These are phyloP conservation scores for Ditula angustiorana DNA, from an alignment of 2,888 invertebrate genomes.

Conservation along the genomic window DNA sequence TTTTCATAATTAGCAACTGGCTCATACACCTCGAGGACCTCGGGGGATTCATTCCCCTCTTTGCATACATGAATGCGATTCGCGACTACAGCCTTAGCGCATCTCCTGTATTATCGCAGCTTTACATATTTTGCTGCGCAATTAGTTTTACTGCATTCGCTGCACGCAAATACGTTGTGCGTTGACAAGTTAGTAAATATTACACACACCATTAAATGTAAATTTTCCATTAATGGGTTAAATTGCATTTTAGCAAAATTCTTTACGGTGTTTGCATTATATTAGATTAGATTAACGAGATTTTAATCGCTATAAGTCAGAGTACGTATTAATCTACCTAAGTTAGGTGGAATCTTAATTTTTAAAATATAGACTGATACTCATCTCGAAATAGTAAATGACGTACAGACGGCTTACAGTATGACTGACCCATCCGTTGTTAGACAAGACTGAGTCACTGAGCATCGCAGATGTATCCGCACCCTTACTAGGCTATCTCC, in stretches of 20 bases:
- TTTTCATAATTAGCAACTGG: slow-evolving; percentile 31
- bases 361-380: neutral
- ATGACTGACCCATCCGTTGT: slow-evolving; percentile 28
- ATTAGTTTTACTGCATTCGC: slow-evolving; percentile 25
- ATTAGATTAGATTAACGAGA: no score
- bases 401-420: slow-evolving; percentile 15
- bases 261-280: no score
- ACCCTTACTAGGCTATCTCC: slow-evolving; percentile 40
- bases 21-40: slow-evolving; percentile 22
- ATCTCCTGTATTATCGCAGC: slow-evolving; percentile 13
- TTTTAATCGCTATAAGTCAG: no score
- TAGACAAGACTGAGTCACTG: slow-evolving; percentile 33
- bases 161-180: slow-evolving; percentile 3
- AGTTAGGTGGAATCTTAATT: neutral
- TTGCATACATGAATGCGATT: slow-evolving; percentile 18
- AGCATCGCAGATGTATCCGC: slow-evolving; percentile 37
- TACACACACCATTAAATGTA: neutral
- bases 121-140: slow-evolving; percentile 24
- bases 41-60: slow-evolving; percentile 5
- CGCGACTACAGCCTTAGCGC: neutral
- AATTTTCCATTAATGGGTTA: no score
- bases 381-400: slow-evolving; percentile 22
- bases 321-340: no score
- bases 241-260: no score
- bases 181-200: neutral